Evolutionary conservation across 2,797 vertebrate species (phyloP), one percentile per base, ranked within the genome.

Genomic region (Podarcis siculus): DNA sequence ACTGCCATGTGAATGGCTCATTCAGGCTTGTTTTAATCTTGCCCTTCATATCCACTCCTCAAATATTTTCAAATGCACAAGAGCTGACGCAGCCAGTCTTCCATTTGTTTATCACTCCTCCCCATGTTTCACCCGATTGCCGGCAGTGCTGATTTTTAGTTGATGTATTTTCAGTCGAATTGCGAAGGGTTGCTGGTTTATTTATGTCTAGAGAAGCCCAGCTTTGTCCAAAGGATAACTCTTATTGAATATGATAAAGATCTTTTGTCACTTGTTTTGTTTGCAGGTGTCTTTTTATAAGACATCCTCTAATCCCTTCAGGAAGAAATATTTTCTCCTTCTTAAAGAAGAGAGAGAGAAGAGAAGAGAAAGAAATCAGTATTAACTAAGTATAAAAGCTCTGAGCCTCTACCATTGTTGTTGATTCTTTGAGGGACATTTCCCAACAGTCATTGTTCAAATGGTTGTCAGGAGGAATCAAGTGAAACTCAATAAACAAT

Each of bases 381-480:
- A 97, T 98, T 98, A 98, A 96, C 96, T 85, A 95, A 93, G 94
- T 96, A 98, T 96, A 98, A 98, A 98, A 97, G 98, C 97, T 93
- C 97, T 98, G 98, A 98, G 98, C 97, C 97, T 86, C 77, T 91
- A 93, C 97, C 95, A 98, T 99, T 99, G 98, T 99, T 96, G 96
- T 93, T 95, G 96, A 95, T 98, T 98, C 96, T 97, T 94, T 95
- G 97, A 98, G 97, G 97, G 98, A 97, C 98, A 96, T 98, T 98
- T 98, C 98, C 98, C 98, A 97, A 98, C 97, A 98, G 97, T 98
- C 98, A 97, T 98, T 98, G 98, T 98, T 98, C 97, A 98, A 99
- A 98, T 98, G 98, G 98, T 98, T 99, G 98, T 99, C 98, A 98
- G 96, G 97, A 97, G 96, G 97, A 98, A 98, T 99, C 98, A 98